These are phyloP conservation scores for Eurytoma adleriae DNA, from an alignment of 2,888 invertebrate genomes.

Conservation along the genomic window DNA sequence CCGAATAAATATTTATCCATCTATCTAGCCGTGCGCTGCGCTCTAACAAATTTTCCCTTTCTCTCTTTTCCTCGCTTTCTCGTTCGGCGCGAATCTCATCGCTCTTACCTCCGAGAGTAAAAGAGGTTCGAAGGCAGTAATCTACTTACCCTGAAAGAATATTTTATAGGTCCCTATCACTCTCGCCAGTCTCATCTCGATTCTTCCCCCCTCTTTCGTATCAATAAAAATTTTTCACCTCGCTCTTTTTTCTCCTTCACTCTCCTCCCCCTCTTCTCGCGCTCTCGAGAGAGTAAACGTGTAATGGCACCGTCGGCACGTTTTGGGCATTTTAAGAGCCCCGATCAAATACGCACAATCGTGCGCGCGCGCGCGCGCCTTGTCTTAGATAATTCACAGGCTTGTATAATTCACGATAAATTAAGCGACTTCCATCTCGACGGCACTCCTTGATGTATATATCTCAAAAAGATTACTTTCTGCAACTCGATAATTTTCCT, in stretches of 20 bases:
- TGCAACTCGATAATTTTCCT: too few relatives aligned
- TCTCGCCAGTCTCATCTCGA: not conserved
- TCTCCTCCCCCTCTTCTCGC: not conserved
- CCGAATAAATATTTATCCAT: too few relatives aligned
- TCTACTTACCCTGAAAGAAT: conserved; percentile 50
- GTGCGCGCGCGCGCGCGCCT: too few relatives aligned
- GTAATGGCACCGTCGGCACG: not conserved
- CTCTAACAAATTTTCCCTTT: conserved; percentile 26
- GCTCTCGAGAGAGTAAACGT: not conserved
- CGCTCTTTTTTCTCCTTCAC: not conserved
- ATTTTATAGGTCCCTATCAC: conserved; percentile 40
- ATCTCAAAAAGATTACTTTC: too few relatives aligned
- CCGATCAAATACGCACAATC: not conserved
- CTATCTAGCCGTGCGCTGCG: too few relatives aligned
- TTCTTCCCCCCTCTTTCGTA: not conserved
- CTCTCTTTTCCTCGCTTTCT: conserved; percentile 5
- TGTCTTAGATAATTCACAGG: too few relatives aligned
- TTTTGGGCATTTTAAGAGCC: conserved; percentile 4
- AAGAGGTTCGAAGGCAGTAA: conserved; percentile 37
- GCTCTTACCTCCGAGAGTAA: conserved; percentile 26
- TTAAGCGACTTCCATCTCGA: conserved; percentile 22
- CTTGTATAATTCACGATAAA: too few relatives aligned
- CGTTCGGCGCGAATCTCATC: conserved; percentile 18
- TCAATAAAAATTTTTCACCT: conserved; percentile 19
- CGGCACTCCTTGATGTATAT: conserved; percentile 4